Conservation (phyloP, 2,888 invertebrate species). For the Apamea sordens region DNA sequence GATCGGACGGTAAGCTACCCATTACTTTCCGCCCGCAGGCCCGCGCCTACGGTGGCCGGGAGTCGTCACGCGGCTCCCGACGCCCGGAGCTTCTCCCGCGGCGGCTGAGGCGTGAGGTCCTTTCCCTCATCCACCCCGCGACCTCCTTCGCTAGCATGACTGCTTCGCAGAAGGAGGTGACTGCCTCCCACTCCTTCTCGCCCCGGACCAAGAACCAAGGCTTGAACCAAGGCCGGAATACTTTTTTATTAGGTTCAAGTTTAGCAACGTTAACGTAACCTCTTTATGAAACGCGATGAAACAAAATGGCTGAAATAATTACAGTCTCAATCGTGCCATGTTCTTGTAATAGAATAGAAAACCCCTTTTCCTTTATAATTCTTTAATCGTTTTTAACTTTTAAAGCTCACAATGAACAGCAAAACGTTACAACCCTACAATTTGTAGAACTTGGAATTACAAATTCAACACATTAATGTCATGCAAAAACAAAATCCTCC, state of each 20-base stretch:
- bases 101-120: too few relatives aligned
- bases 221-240: too few relatives aligned
- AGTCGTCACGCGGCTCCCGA: too few relatives aligned
- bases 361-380: background rate
- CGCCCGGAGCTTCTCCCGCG: too few relatives aligned
- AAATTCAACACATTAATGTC: conserved; percentile 20
- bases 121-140: too few relatives aligned
- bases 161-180: too few relatives aligned
- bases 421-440: background rate
- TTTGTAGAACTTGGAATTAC: conserved; percentile 17
- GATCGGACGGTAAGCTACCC: too few relatives aligned
- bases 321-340: background rate
- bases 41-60: too few relatives aligned
- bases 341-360: background rate
- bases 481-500: conserved; percentile 37
- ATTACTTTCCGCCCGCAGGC: too few relatives aligned
- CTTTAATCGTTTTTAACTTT: background rate
- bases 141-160: too few relatives aligned
- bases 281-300: background rate
- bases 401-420: background rate
- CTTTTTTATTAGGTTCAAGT: background rate
- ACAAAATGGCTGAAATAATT: background rate
- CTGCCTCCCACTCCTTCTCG: too few relatives aligned
- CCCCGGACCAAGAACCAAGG: too few relatives aligned
- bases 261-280: background rate